Conservation (phyloP, 2,113 vertebrate species). For the Nothocercus julius region DNA sequence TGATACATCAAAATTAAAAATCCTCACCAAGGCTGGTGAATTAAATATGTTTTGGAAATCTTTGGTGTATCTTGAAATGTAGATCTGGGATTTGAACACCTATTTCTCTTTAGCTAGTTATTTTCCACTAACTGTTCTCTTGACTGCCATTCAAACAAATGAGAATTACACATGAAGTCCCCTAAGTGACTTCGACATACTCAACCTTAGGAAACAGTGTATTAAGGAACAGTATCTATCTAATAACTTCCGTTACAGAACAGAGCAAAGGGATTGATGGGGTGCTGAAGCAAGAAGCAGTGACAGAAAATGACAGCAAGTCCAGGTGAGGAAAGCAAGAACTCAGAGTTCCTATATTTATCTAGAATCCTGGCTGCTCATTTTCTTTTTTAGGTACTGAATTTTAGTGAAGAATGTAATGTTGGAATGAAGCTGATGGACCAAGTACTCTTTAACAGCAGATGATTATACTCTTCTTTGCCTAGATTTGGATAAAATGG, state of each 20-base stretch:
- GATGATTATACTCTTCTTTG: not conserved
- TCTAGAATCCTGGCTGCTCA: not conserved
- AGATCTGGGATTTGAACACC: not conserved
- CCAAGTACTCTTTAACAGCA: not conserved
- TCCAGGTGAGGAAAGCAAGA: not conserved
- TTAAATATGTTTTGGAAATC: not conserved
- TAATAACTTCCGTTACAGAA: not conserved
- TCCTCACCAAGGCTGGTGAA: not conserved
- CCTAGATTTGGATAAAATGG: not conserved
- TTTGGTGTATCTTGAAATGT: not conserved
- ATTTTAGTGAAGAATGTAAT: not conserved
- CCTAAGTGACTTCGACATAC: not conserved
- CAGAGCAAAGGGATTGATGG: not conserved
- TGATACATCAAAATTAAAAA: not conserved
- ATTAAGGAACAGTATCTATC: not conserved
- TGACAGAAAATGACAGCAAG: not conserved
- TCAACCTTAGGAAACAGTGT: not conserved
- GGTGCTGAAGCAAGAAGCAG: not conserved
- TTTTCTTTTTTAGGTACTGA: not conserved
- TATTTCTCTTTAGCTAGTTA: not conserved
- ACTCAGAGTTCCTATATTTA: not conserved
- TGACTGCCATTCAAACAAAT: not conserved
- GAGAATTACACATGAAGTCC: not conserved
- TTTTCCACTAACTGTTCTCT: not conserved
- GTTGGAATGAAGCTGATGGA: not conserved